Percentiles rank a stretch among this genome's conserved stretches.
These are phyloP conservation scores for Gobio occitaniae DNA, from an alignment of 2,797 vertebrate genomes.

Conservation along the genomic window DNA sequence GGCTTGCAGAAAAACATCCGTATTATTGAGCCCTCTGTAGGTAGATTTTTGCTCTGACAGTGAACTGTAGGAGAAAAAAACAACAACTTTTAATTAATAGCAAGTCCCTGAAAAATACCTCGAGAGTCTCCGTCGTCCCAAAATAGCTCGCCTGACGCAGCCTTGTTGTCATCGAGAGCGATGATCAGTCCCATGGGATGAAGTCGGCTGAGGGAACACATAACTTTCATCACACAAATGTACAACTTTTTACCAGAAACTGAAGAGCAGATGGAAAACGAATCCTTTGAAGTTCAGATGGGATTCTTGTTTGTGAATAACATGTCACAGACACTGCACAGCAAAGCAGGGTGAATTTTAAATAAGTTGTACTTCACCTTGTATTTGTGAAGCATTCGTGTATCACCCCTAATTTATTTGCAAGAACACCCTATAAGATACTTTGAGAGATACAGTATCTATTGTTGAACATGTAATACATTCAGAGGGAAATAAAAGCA, in stretches of 20 bases:
- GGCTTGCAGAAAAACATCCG: background rate
- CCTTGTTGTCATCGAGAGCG: constrained; percentile 80
- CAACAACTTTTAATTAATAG: constrained; percentile 49
- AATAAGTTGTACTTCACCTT: constrained; percentile 14
- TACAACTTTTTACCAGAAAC: constrained; percentile 46
- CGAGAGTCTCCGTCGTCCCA: constrained; percentile 95
- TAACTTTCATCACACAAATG: constrained; percentile 51
- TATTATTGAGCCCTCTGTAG: background rate
- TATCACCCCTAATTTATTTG: background rate
- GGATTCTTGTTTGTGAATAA: constrained; percentile 31
- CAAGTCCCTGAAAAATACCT: constrained; percentile 75
- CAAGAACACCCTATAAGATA: constrained; percentile 5
- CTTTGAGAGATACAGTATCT: background rate
- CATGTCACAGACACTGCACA: constrained; percentile 22
- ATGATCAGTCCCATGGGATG: constrained; percentile 91
- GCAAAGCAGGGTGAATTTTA: constrained; percentile 22
- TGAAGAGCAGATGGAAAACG: constrained; percentile 36
- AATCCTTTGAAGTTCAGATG: constrained; percentile 43
- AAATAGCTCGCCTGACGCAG: constrained; percentile 89
- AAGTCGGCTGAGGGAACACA: constrained; percentile 78
- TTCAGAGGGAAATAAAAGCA: background rate
- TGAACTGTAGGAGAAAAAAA: background rate
- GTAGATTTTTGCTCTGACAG: constrained; percentile 7
- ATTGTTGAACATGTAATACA: background rate
- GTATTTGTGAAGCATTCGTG: background rate